A percentile compares a stretch with the other conserved stretches of the same genome.
Conservation (phyloP, 2,113 vertebrate species). For the Capreolus pygargus region DNA sequence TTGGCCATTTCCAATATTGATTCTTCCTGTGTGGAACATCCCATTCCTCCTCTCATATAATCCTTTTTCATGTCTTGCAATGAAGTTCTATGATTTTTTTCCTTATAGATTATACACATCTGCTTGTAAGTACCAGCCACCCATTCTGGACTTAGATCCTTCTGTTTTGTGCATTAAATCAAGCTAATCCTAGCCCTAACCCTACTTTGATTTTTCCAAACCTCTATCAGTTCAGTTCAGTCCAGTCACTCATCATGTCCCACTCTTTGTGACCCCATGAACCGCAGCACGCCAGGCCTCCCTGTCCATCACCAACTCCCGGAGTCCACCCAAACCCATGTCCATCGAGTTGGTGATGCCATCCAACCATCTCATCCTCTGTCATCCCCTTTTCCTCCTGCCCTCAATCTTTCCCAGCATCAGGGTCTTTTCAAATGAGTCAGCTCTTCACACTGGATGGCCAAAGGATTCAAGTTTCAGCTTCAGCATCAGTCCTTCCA, state of each 20-base stretch:
- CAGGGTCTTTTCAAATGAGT: not conserved
- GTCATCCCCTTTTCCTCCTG: not conserved
- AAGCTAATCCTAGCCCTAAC: not conserved
- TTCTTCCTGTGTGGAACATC: not conserved
- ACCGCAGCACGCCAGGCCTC: not conserved
- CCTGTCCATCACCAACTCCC: not conserved
- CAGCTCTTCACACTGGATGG: accelerated
- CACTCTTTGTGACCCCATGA: not conserved
- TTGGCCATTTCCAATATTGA: not conserved
- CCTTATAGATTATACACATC: not conserved
- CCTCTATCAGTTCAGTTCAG: not conserved
- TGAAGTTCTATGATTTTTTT: not conserved
- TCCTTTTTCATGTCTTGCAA: not conserved
- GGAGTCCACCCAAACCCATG: not conserved
- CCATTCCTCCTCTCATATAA: not conserved
- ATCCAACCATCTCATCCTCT: not conserved
- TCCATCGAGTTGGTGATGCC: not conserved
- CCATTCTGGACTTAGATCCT: not conserved
- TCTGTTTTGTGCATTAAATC: not conserved
- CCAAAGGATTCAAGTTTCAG: not conserved
- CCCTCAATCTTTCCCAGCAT: not conserved
- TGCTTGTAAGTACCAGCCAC: not conserved
- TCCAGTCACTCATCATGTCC: not conserved
- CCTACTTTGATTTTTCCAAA: not conserved
- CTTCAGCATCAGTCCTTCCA: not conserved